Base-by-base conservation (phyloP, 2,797 vertebrate genomes). In the Bovichtus variegatus region DNA sequence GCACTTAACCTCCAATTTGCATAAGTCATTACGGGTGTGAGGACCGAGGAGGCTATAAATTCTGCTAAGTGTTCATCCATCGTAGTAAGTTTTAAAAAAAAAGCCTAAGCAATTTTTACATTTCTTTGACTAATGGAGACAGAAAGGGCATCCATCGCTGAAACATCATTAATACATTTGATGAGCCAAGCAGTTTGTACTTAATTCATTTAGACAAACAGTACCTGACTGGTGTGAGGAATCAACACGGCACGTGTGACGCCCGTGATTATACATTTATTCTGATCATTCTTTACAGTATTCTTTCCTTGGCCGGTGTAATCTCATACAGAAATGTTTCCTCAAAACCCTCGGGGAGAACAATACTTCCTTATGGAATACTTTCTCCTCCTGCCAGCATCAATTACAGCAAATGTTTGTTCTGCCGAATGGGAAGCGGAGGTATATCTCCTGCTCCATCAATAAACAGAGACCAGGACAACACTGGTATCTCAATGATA, bases 1-100 rank as follows among this genome's bases (percentile, higher is more conserved):
- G 84, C 92, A 94, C 91, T 93, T 93, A 95, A 95, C 90, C 91
- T 91, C 81, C 73, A 55, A 94, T 95, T 94, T 95, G 90, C 93
- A 94, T 93, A 94, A 92, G 91, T 91, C 93, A 93, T 94, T 94
- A 93, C 58, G 78, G 78, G 76, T 91, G 91, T 90, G 89, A 90
- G 84, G 85, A 91, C 70, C n/a, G 80, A 88, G 89, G 81, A 85
- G 85, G 84, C 84, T 53, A 92, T 94, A 92, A 92, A 94, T 94
- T 91, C 81, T 71, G 62, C 78, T 78, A 91, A 91, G 90, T 91
- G 87, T 89, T 85, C 90, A 93, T 91, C 87, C 71, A 87, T 91
- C 88, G 80, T 67, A 73, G 84, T 76, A 84, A 88, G 86, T 90
- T 92, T 43, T 90, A n/a, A n/a, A n/a, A 78, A 87, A 90, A 91